phyloP scores from a whole-genome alignment of 2,797 vertebrate species.

The Dicrostonyx torquatus region DNA sequence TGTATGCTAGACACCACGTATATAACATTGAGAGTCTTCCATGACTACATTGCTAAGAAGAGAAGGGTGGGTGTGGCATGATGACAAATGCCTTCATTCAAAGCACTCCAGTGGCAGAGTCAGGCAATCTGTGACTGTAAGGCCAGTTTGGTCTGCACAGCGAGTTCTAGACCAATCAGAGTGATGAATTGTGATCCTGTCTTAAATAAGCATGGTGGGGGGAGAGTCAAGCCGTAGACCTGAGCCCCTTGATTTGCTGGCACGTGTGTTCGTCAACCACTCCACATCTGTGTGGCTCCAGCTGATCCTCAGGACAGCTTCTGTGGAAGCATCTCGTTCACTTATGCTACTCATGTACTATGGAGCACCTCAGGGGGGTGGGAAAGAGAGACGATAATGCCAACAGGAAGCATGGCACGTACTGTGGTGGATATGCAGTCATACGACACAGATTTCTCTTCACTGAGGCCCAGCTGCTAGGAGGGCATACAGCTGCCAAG shows the following conservation, averaged over 20 bases:
- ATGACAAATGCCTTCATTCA: not conserved
- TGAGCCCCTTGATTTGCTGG: too few relatives aligned
- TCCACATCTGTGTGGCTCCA: not conserved
- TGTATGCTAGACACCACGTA: too few relatives aligned
- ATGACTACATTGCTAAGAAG: accelerated
- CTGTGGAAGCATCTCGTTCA: not conserved
- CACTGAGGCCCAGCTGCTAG: not conserved
- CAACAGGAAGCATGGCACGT: not conserved
- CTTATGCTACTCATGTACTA: not conserved
- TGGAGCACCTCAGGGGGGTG: not conserved
- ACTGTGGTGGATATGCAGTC: too few relatives aligned
- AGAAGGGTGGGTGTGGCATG: not conserved
- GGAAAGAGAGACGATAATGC: not conserved
- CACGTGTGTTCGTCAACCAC: not conserved
- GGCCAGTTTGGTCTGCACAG: not conserved
- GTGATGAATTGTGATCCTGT: not conserved
- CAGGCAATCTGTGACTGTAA: not conserved
- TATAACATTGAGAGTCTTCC: accelerated
- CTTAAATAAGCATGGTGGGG: not conserved
- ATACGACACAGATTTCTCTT: not conserved
- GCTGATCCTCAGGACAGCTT: not conserved
- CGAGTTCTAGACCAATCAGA: not conserved
- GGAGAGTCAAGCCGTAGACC: accelerated
- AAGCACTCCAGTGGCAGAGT: not conserved
- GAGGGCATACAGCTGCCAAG: too few relatives aligned